phyloP scores from a whole-genome alignment of 2,888 invertebrate genomes.

The Tetrapedia diversipes region DNA sequence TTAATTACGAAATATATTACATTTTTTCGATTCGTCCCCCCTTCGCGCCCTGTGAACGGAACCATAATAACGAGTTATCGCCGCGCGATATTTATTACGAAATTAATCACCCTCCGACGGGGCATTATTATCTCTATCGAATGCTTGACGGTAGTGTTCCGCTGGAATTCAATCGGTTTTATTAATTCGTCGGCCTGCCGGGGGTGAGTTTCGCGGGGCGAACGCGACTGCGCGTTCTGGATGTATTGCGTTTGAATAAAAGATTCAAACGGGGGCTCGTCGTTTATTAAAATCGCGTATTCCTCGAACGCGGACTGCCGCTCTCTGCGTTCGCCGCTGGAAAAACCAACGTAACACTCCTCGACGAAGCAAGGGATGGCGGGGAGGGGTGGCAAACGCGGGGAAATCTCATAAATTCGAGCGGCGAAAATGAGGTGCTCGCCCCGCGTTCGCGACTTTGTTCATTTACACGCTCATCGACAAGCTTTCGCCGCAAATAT shows the following conservation, averaged over 20 bases:
- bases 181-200: conserved; percentile 1
- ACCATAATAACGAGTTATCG: neutral
- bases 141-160: neutral
- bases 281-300: conserved; percentile 17
- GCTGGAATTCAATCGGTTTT: conserved; percentile 16
- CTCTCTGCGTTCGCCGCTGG: neutral
- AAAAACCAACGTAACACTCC: conserved; percentile 6
- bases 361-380: neutral
- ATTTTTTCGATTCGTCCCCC: neutral
- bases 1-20: too few relatives aligned
- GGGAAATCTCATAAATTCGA: conserved; percentile 2
- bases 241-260: neutral
- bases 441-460: neutral
- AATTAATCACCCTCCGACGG: conserved; percentile 6
- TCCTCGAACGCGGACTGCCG: neutral
- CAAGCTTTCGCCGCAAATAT: neutral
- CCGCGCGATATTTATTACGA: neutral
- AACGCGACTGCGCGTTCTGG: neutral
- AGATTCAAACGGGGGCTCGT: conserved; percentile 5
- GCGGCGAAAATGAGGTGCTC: neutral
- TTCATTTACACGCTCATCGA: neutral
- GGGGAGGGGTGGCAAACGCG: neutral
- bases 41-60: neutral
- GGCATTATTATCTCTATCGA: neutral
- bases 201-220: neutral